Evolutionary conservation across 1,140 invertebrate genomes (phyloP), one percentile per base, ranked within the genome.

Genomic region (Orchestia grillus): DNA sequence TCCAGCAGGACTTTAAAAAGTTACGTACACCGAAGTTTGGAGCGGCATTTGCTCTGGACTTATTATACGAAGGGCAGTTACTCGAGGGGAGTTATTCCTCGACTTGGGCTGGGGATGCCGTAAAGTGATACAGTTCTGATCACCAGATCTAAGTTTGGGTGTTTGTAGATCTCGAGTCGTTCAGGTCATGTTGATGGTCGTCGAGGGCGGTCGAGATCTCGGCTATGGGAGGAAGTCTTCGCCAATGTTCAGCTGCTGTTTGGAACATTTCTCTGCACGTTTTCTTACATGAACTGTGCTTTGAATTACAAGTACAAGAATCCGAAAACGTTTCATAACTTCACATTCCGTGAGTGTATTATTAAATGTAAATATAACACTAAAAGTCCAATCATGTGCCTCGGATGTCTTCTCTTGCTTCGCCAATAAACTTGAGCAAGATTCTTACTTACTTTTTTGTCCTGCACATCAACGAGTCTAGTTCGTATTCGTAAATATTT

Each of bases 101-200:
- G 62, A 77, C 11, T 77, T 77, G 11, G 62, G 62, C 62, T 3
- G 62, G 36, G 62, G 62, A 77, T 77, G 62, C 62, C 62, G 62
- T 77, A 77, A 77, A 77, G 62, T 77, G 62, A 77, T 77, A 77
- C 62, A 77, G 62, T 77, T 77, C 62, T 77, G 62, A 77, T 77
- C 62, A 77, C 62, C 62, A 77, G 62, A 77, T 77, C 62, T 77
- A 77, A 77, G 62, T 77, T 77, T 77, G 62, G 47, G 62, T 77
- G 36, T 77, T 77, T 77, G 62, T 77, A 77, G 62, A 77, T 77
- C 62, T 77, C 1, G 62, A 77, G 62, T 36, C 28, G 62, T 77
- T 77, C 62, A 77, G 62, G 62, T 36, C 28, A 19, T 77, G 62
- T 77, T 23, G 15, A 77, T 77, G 62, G 62, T 77, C 62, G 62